phyloP scores from a whole-genome alignment of 2,797 vertebrate species.

The Glyptemys insculpta region DNA sequence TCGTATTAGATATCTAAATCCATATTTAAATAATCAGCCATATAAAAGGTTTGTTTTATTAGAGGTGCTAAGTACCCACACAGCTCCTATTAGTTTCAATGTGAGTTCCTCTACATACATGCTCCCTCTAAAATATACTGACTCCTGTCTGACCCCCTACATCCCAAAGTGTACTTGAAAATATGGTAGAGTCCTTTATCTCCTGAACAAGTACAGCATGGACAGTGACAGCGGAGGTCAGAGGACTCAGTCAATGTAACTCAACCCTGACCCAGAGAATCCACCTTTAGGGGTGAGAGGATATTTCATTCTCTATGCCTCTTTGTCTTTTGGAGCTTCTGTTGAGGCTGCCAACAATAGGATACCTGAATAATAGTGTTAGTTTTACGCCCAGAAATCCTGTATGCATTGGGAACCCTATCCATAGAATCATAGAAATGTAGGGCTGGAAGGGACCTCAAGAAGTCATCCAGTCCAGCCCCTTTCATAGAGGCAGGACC shows the following conservation, averaged over 20 bases:
- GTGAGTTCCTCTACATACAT: not conserved
- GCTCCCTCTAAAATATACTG: fast-evolving
- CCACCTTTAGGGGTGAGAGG: not conserved
- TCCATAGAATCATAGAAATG: too few species aligned
- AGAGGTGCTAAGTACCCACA: not conserved
- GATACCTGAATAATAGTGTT: not conserved
- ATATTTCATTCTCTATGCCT: not conserved
- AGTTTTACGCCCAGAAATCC: not conserved
- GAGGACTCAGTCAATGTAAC: not conserved
- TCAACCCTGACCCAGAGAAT: not conserved
- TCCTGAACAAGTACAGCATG: fast-evolving
- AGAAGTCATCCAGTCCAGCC: too few species aligned
- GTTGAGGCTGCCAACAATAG: not conserved
- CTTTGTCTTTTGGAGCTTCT: not conserved
- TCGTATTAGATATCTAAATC: not conserved
- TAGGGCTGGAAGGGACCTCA: too few species aligned
- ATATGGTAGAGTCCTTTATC: not conserved
- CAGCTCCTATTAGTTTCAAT: not conserved
- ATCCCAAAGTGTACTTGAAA: not conserved
- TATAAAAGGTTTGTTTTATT: not conserved
- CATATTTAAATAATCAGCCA: not conserved
- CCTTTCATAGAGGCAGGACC: too few species aligned
- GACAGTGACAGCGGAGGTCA: not conserved
- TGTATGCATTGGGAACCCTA: too few species aligned
- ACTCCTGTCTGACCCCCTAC: not conserved